Conservation (phyloP, 2,888 invertebrate species). For the Leptinotarsa juncta region DNA sequence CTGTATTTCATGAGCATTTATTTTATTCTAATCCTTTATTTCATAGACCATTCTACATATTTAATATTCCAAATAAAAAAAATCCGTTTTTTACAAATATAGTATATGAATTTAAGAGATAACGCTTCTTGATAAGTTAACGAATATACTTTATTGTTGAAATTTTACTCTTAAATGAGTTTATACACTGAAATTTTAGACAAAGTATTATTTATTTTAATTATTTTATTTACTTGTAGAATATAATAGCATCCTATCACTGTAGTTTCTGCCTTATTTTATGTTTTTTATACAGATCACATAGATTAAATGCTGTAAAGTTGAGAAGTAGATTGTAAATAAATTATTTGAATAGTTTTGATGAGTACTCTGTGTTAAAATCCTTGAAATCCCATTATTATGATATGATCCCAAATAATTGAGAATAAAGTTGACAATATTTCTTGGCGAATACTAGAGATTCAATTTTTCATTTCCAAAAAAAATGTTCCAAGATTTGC, state of each 20-base stretch:
- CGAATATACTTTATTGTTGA: background rate
- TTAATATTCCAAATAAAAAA: background rate
- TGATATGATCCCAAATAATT: too few species aligned
- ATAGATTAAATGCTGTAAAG: conserved; percentile 42
- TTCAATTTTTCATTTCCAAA: too few species aligned
- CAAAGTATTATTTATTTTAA: conserved; percentile 42
- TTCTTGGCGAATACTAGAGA: too few species aligned
- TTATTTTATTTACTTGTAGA: conserved; percentile 35
- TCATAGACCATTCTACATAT: background rate
- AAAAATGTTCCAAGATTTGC: too few species aligned
- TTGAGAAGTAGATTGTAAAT: conserved; percentile 48
- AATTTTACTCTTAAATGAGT: background rate
- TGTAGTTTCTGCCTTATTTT: conserved; percentile 41
- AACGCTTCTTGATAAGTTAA: background rate
- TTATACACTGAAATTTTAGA: conserved; percentile 25
- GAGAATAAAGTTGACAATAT: too few species aligned
- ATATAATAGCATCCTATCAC: background rate
- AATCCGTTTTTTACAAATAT: background rate
- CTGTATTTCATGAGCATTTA: background rate
- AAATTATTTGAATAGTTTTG: conserved; percentile 49
- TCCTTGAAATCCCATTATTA: too few species aligned
- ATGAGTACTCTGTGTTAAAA: background rate
- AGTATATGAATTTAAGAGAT: background rate
- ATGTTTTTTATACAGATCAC: conserved; percentile 40
- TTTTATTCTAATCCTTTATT: background rate